phyloP scores from a whole-genome alignment of 1,140 invertebrate species.

The Araneus ventricosus region DNA sequence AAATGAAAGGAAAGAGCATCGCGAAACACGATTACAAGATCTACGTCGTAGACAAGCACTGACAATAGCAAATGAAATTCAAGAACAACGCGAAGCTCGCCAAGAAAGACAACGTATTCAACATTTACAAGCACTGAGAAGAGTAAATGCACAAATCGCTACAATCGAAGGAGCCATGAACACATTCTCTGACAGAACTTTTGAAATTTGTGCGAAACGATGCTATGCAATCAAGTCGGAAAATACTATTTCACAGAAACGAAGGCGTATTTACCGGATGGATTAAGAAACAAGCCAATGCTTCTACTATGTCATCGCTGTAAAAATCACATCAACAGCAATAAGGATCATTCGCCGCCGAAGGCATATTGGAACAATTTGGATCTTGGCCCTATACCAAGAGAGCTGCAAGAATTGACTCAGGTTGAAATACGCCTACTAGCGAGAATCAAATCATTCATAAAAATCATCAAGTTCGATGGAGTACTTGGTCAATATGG shows the following conservation, averaged over 20 bases:
- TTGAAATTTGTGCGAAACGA: constrained; percentile 37
- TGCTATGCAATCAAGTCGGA: constrained; percentile 43
- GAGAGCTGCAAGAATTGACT: constrained; percentile 30
- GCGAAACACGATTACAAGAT: too few relatives aligned
- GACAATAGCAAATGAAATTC: too few relatives aligned
- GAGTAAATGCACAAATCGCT: too few relatives aligned
- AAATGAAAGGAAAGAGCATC: too few relatives aligned
- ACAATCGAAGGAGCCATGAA: not conserved
- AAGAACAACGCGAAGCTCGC: too few relatives aligned
- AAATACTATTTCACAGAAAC: not conserved
- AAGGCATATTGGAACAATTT: constrained; percentile 65
- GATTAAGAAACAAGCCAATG: not conserved
- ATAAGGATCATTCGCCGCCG: not conserved
- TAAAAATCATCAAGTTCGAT: constrained; percentile 70
- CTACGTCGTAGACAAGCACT: too few relatives aligned
- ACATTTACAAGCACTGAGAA: too few relatives aligned
- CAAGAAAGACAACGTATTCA: too few relatives aligned
- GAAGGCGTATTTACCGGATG: not conserved
- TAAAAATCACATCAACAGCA: constrained; percentile 27
- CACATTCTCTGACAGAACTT: not conserved
- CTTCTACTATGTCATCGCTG: constrained; percentile 28
- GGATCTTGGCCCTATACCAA: constrained; percentile 65
- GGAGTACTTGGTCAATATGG: constrained; percentile 61
- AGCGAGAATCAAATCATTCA: constrained; percentile 53
- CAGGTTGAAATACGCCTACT: constrained; percentile 48